Conservation (phyloP, 2,797 vertebrate genomes). For the Podargus strigoides region DNA sequence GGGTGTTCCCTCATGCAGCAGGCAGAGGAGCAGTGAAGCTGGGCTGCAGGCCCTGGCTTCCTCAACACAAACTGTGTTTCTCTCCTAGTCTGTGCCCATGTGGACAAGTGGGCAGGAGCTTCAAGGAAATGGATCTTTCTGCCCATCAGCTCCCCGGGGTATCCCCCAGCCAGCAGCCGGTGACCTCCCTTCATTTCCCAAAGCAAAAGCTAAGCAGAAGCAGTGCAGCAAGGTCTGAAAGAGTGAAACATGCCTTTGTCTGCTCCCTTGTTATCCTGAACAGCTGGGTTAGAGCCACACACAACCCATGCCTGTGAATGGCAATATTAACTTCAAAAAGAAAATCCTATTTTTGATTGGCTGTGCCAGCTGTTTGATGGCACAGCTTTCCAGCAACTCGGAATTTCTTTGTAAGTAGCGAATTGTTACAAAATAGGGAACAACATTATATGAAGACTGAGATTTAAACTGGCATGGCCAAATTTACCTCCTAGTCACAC, state of each 20-base stretch:
- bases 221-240: background rate
- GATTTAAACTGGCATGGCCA: background rate
- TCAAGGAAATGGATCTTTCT: background rate
- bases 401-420: background rate
- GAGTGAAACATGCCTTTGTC: background rate
- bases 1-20: background rate
- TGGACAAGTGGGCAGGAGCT: background rate
- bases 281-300: background rate
- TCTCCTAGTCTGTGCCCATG: background rate
- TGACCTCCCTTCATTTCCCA: background rate
- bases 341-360: slow-evolving; percentile 19
- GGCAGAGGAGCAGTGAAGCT: background rate
- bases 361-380: slow-evolving; percentile 11
- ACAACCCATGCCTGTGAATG: background rate
- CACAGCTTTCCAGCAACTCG: background rate
- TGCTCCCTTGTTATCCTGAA: background rate
- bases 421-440: background rate
- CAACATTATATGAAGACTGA: background rate
- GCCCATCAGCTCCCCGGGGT: background rate
- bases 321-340: slow-evolving; percentile 35
- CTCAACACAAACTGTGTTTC: rapidly evolving
- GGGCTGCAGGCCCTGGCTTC: background rate
- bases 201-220: background rate
- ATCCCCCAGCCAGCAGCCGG: rapidly evolving
- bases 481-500: slow-evolving; percentile 20